phyloP scores from a whole-genome alignment of 2,113 vertebrate species.

The Agapornis roseicollis region DNA sequence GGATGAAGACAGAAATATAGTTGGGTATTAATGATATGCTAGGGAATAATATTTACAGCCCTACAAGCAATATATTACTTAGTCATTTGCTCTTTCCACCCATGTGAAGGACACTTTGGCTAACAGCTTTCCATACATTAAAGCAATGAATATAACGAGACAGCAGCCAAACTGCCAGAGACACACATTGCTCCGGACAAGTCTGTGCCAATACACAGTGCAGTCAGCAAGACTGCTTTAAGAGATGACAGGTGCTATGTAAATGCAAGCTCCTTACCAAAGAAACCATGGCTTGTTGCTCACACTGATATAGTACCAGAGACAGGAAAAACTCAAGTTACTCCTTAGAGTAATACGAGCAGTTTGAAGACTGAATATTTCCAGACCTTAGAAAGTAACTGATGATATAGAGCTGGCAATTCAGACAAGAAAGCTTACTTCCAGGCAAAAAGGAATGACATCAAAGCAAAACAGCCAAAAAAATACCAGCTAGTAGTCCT shows the following conservation, averaged over 20 bases:
- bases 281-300: background rate
- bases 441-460: background rate
- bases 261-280: background rate
- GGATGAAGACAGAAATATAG: background rate
- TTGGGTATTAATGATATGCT: background rate
- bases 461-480: background rate
- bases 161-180: background rate
- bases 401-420: background rate
- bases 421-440: background rate
- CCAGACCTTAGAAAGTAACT: background rate
- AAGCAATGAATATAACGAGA: background rate
- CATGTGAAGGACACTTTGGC: background rate
- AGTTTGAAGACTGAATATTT: background rate
- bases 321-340: background rate
- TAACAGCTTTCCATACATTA: slow-evolving; percentile 38
- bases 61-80: background rate
- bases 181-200: background rate
- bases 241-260: background rate
- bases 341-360: background rate
- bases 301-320: background rate
- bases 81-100: background rate
- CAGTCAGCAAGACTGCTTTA: background rate
- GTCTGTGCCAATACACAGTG: background rate
- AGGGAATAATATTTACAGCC: slow-evolving; percentile 13
- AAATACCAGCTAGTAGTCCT: background rate